Evolutionary conservation across 1,140 invertebrate species (phyloP), one percentile per base, ranked within the genome.

Genomic region (Drosophila lini): DNA sequence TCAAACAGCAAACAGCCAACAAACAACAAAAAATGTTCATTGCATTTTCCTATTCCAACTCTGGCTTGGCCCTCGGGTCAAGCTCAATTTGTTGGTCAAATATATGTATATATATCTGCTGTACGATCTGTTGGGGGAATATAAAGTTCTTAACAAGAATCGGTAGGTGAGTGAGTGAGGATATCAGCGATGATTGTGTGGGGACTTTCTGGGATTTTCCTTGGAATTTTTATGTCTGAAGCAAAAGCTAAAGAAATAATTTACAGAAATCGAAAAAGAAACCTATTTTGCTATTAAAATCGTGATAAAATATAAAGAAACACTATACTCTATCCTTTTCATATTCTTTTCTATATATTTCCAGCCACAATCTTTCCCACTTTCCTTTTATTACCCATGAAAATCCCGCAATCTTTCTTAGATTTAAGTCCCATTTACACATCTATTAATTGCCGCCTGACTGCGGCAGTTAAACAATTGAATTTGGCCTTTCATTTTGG

Each of bases 401-500:
- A 56, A 56, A 36, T 13, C 16, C 38, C n/a, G 22, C 28, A 36
- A 62, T 40, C 28, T 59, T 60, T 34, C 44, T 68, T 50, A 64
- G 36, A 48, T 47, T 53, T 36, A 53, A 45, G 31, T n/a, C 36
- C 65, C 62, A 28, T 52, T 69, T 69, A 55, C 62, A 67, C 65
- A 55, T 34, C 38, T 44, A 55, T 69, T 69, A 69, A 69, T 69
- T 69, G 62, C 47, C 10, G 0, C 9, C 52, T 10, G 52, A 55
- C 34, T 55, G 34, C 10, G 19, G 32, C 31, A 11, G 42, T 61
- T 53, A 38, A 53, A 62, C 59, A 67, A 69, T 69, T 69, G 47
- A 69, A 69, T 69, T 67, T 69, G 65, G 31, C 22, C 28, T 67
- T 64, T 64, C 60, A 68, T 50, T 65, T 69, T 38, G 62, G 19